Evolutionary conservation across 1,140 invertebrate genomes (phyloP).

Genomic region (Hylyphantes graminicola): DNA sequence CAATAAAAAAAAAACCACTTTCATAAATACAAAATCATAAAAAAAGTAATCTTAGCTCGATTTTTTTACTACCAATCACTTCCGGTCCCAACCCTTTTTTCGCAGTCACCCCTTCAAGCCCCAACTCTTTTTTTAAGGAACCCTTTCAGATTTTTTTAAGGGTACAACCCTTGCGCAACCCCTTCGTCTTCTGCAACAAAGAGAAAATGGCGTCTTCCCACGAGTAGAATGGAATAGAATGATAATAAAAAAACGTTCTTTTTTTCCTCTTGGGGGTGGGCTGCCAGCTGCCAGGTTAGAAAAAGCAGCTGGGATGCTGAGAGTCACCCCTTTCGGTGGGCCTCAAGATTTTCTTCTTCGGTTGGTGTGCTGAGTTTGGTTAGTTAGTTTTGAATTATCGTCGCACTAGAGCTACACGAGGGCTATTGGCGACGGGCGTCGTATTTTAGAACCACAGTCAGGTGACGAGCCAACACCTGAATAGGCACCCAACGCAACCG

Average conservation of each 20-base stretch:
- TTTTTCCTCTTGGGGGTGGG: slow-evolving; percentile 38
- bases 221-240: slow-evolving; percentile 1
- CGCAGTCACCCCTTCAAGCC: slow-evolving; percentile 8
- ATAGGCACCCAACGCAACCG: too few relatives aligned
- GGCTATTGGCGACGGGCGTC: too few relatives aligned
- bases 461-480: too few relatives aligned
- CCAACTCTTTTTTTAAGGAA: not conserved
- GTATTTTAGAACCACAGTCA: too few relatives aligned
- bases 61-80: not conserved
- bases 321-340: slow-evolving; percentile 35
- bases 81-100: slow-evolving; percentile 23
- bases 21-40: not conserved
- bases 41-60: too few relatives aligned
- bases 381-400: too few relatives aligned
- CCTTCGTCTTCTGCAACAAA: not conserved
- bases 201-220: slow-evolving; percentile 28
- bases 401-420: too few relatives aligned
- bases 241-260: slow-evolving; percentile 6
- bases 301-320: slow-evolving; percentile 38
- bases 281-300: slow-evolving; percentile 23
- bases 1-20: slow-evolving; percentile 9
- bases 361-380: too few relatives aligned
- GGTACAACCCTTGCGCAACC: slow-evolving; percentile 19
- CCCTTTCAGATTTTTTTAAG: slow-evolving; percentile 35
- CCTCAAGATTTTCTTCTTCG: not conserved